A percentile compares a stretch with the other conserved stretches of the same genome.
phyloP scores from a whole-genome alignment of 2,888 invertebrate species.

The Lomographa bimaculata region DNA sequence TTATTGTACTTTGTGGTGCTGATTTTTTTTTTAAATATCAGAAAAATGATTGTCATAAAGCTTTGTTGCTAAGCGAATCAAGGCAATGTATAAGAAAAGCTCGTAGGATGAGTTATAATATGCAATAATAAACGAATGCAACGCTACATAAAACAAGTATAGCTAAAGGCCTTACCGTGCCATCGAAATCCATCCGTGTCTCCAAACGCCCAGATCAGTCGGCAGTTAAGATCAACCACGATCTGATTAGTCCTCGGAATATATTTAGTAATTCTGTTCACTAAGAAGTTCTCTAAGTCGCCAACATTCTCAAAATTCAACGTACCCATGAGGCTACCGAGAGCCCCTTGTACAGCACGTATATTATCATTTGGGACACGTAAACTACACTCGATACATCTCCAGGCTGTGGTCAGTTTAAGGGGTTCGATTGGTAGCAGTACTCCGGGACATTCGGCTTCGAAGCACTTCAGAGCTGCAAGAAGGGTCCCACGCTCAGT shows the following conservation, averaged over 20 bases:
- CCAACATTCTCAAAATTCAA: conserved; percentile 74
- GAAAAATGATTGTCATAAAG: too few relatives aligned
- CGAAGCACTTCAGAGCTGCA: conserved; percentile 83
- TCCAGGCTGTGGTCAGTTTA: conserved; percentile 80
- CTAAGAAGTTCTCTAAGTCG: conserved; percentile 82
- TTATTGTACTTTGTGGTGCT: too few relatives aligned
- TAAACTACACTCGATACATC: conserved; percentile 81
- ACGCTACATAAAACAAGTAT: too few relatives aligned
- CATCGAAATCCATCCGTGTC: conserved; percentile 80
- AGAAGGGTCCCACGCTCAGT: conserved; percentile 85
- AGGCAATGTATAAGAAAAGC: too few relatives aligned
- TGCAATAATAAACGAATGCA: too few relatives aligned
- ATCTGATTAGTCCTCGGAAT: conserved; percentile 85
- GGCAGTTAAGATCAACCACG: conserved; percentile 85
- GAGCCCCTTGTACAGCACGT: conserved; percentile 70
- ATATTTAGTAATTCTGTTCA: conserved; percentile 75
- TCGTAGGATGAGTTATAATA: too few relatives aligned
- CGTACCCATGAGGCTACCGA: conserved; percentile 81
- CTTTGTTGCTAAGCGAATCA: too few relatives aligned
- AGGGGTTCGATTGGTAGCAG: conserved; percentile 84
- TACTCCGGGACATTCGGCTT: conserved; percentile 75
- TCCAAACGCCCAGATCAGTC: conserved; percentile 85
- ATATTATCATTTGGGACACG: conserved; percentile 78
- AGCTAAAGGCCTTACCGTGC: conserved; percentile 81
- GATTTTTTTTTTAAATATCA: too few relatives aligned